Evolutionary conservation across 2,797 vertebrate genomes (phyloP), one percentile per base, ranked within the genome.

Genomic region (Myotis myotis): DNA sequence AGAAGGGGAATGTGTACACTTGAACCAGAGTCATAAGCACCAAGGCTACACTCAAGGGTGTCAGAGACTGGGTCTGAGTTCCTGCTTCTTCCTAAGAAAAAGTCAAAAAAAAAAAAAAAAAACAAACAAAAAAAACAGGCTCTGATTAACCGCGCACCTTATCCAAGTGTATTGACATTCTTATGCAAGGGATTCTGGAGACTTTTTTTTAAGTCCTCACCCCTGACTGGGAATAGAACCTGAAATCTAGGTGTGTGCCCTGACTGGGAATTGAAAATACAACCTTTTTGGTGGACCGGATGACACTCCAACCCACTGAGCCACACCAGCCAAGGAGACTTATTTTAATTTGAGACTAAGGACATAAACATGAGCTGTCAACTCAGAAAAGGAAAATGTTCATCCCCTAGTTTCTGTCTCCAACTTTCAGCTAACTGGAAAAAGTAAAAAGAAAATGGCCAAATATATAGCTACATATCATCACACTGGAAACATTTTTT

Each of bases 311-410:
- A 33, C n/a, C 8, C 64, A 68, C 64, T 68, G n/a, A 68, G 17
- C 64, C n/a, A 33, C 64, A 68, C n/a, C 17, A 9, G 8, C 0
- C n/a, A 8, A 19, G 64, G 8, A 9, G n/a, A 68, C 38, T 85
- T 93, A 78, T 71, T 47, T 84, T 44, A 89, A 74, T 19, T 91
- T 96, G 70, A 93, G 1, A 38, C 22, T 64, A 72, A 68, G 53
- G 28, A 47, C 28, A 71, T 41, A 85, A 82, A 75, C 57, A 33
- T 23, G 72, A 82, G 38, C 28, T 80, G 44, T 28, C 19, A 74
- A 83, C 2, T 90, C 75, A 72, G 36, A 87, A 86, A 88, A 60
- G 66, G 7, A 75, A 84, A 94, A 68, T 28, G 30, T 16, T 85
- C 55, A 71, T 76, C 55, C 49, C 23, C 51, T 60, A 64, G 5